phyloP scores from a whole-genome alignment of 2,797 vertebrate species.

The Rhodeus uyekii region DNA sequence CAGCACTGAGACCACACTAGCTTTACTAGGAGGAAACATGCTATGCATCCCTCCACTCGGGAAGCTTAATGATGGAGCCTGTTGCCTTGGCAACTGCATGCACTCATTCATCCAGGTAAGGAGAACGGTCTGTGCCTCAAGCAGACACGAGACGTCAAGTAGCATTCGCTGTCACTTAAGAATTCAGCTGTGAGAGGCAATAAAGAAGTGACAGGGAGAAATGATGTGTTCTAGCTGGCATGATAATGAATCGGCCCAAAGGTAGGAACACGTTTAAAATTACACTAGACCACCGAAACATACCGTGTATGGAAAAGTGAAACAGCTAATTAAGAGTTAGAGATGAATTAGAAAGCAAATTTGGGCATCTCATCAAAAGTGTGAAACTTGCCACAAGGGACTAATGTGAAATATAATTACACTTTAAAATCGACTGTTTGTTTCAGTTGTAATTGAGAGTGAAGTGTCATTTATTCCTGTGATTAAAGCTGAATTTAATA shows the following conservation, averaged over 20 bases:
- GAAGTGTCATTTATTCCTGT: no score
- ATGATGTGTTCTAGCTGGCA: background rate
- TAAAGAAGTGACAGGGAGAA: background rate
- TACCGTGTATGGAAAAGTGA: background rate
- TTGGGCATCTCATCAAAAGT: no score
- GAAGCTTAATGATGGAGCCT: slow-evolving; percentile 46
- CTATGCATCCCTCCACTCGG: slow-evolving; percentile 42
- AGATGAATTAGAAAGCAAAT: background rate
- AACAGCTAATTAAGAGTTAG: background rate
- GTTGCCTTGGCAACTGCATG: slow-evolving; percentile 57
- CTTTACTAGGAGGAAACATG: slow-evolving; percentile 29
- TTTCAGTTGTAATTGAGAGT: no score
- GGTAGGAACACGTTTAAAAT: background rate
- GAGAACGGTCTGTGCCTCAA: slow-evolving; percentile 33
- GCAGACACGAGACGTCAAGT: slow-evolving; percentile 33
- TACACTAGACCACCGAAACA: background rate
- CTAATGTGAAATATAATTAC: no score
- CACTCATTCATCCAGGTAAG: slow-evolving; percentile 56
- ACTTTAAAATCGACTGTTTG: no score
- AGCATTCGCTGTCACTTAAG: slow-evolving; percentile 19
- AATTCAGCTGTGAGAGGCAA: slow-evolving; percentile 18
- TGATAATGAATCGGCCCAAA: slow-evolving; percentile 11
- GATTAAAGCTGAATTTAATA: no score
- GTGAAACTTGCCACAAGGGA: no score
- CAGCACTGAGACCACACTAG: slow-evolving; percentile 17